These are phyloP conservation scores for Aegithalos caudatus DNA, from an alignment of 2,113 vertebrate genomes.

Conservation along the genomic window DNA sequence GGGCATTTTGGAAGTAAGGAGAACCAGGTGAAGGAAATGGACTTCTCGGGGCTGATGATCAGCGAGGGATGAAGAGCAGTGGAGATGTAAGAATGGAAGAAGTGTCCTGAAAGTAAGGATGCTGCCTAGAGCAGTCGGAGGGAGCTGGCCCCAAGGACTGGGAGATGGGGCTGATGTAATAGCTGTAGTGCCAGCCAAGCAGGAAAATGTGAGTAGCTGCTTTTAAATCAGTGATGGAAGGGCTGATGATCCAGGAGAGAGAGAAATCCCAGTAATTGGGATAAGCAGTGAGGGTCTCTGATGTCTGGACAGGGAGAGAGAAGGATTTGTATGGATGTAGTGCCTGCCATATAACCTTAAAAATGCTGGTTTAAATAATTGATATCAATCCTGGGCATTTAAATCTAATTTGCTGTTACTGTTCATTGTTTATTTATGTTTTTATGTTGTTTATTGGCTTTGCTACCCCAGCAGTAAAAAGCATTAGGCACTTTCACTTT, in stretches of 20 bases:
- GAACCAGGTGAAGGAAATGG: background rate
- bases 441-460: background rate
- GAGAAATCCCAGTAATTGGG: background rate
- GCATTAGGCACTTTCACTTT: background rate
- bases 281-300: background rate
- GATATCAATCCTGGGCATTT: background rate
- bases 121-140: background rate
- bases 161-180: constrained; percentile 43
- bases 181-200: background rate
- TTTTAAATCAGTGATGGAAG: background rate
- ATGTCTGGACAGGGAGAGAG: background rate
- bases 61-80: background rate
- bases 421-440: constrained; percentile 19
- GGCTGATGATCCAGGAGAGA: background rate
- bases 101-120: background rate
- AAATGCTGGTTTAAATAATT: background rate
- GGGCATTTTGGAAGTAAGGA: background rate
- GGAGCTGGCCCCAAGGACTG: background rate
- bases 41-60: background rate
- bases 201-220: background rate
- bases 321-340: background rate
- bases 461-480: background rate
- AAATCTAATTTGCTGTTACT: background rate
- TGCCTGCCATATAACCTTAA: background rate
- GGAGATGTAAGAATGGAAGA: background rate